Base-by-base conservation (phyloP, 1,140 invertebrate genomes). In the Aphaenogaster rudis region DNA sequence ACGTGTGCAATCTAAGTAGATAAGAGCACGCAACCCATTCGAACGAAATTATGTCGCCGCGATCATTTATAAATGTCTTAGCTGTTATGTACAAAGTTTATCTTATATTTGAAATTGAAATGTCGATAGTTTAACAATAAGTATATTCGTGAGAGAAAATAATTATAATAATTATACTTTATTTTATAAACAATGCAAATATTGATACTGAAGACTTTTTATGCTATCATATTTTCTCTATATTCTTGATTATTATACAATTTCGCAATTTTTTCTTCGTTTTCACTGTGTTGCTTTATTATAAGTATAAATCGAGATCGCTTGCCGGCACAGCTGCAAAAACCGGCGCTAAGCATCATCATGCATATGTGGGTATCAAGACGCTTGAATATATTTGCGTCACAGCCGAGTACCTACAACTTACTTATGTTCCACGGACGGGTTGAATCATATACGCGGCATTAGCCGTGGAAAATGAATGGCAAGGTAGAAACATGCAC, bases 381-480 rank as follows among this genome's bases (percentile, higher is more conserved):
- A 66, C 21, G 59, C 9, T 45, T 11, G 3, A 52, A 69, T 80
- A 80, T 54, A 80, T 69, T 69, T 17, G 0, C 39, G 39, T 74
- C 72, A 15, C 50, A 36, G 8, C 36, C 1, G 21, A 2, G 15
- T 13, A 28, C 28, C 28, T 45, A 77, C 7, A 11, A 77, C 57
- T 54, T 77, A 42, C 2, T 4, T 11, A 45, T 54, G 42, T 21
- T 42, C 28, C 21, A 42, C 50, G 17, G 11, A 42, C 50, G 17
- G 11, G 13, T 72, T 21, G 15, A 39, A n/a, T 72, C 28, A 72
- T 52, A 42, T 9, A 69, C 17, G 17, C 48, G n/a, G 5, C 36
- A 28, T 54, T 80, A n/a, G 21, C 21, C 36, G 11, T 71, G 52
- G 13, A 48, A 74, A 74, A 48, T 74, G 21, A 74, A 48, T 74